These are phyloP conservation scores for Euleptes europaea DNA, from an alignment of 2,113 vertebrate genomes.

Conservation along the genomic window DNA sequence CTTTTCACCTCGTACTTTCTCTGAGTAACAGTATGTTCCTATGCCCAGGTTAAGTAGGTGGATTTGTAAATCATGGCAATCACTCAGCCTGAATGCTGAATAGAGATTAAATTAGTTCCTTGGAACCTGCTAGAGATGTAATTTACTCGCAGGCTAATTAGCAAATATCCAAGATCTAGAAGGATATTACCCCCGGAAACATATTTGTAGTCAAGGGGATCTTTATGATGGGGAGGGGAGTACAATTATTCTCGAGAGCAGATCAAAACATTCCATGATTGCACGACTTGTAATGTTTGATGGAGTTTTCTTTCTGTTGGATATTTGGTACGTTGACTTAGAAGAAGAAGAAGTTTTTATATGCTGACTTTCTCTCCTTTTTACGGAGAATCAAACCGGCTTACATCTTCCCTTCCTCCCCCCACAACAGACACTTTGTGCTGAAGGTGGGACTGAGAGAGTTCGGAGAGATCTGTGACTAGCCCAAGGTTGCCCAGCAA, in stretches of 20 bases:
- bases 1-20: not conserved
- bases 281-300: fast-evolving
- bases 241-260: not conserved
- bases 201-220: slow-evolving; percentile 29
- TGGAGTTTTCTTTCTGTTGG: not conserved
- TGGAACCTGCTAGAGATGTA: slow-evolving; percentile 28
- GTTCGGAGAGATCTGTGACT: no score
- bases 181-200: slow-evolving; percentile 17
- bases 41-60: not conserved
- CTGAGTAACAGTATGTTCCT: not conserved
- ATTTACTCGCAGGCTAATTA: slow-evolving; percentile 48
- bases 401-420: no score
- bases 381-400: no score
- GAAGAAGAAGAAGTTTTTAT: no score
- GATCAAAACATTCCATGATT: not conserved
- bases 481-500: no score
- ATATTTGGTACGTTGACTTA: no score
- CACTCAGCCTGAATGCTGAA: not conserved
- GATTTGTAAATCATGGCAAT: slow-evolving; percentile 11
- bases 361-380: no score
- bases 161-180: slow-evolving; percentile 21
- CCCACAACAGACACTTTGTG: no score
- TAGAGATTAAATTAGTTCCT: slow-evolving; percentile 22
- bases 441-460: no score
- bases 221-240: fast-evolving